Evolutionary conservation across 2,797 vertebrate species (phyloP), one percentile per base, ranked within the genome.

Genomic region (Helarctos malayanus): DNA sequence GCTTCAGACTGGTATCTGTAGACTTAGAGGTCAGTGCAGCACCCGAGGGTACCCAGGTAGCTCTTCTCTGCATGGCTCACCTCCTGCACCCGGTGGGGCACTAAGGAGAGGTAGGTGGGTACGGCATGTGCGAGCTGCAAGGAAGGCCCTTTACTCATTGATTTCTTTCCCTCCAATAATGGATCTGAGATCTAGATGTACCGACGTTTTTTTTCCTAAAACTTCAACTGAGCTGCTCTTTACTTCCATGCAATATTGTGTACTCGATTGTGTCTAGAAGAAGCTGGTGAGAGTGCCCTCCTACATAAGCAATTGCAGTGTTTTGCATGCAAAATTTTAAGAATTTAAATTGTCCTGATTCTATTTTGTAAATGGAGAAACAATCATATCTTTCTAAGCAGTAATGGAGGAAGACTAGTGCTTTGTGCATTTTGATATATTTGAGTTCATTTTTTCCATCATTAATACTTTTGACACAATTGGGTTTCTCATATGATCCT

Each of bases 391-490:
- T 99, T 99, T 99, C 98, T 99, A 98, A 97, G 38, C 98, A 98
- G 98, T 98, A 97, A 98, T 21, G 82, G 97, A 98, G 97, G 97
- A 98, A 98, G 98, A 98, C 82, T 96, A 99, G 98, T 98, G 98
- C 98, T 99, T 97, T 98, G 98, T 99, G 98, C 98, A 98, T 98
- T 99, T 99, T 98, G 98, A 98, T 98, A 98, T 98, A 98, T 98
- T 98, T 98, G 98, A 98, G 98, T 98, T 98, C 92, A 89, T 98
- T 98, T 98, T 98, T 98, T 98, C 98, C 98, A 97, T 92, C 96
- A 92, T 97, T 98, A 98, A 98, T 98, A 98, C 97, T 98, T 98
- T 98, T 97, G 98, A 98, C 98, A 98, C 97, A 98, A 35, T 98
- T 99, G 97, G 96, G 97, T 98, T 98, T 98, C 98, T 98, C 98